Percentiles rank a stretch among this genome's conserved stretches.
Evolutionary conservation across 2,797 vertebrate genomes (phyloP).

Genomic region (Mus minutoides): DNA sequence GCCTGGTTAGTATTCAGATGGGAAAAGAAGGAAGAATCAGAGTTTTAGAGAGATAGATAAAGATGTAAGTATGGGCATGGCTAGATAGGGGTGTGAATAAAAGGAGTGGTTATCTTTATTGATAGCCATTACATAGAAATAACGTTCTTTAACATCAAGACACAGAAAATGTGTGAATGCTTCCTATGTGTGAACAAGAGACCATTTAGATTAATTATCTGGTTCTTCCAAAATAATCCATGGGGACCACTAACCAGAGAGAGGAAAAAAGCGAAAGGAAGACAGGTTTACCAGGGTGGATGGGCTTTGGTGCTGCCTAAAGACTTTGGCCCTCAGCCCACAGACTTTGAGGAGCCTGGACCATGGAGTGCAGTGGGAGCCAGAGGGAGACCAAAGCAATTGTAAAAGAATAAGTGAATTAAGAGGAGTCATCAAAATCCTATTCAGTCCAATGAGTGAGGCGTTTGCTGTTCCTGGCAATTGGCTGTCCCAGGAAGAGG

Average conservation of each 20-base stretch:
- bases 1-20: neutral
- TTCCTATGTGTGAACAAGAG: neutral
- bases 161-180: neutral
- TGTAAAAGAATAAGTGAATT: conserved; percentile 54
- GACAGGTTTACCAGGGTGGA: neutral
- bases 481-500: conserved; percentile 38
- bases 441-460: conserved; percentile 17
- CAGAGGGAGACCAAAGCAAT: neutral
- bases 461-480: conserved; percentile 46
- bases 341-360: conserved; percentile 67
- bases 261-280: neutral
- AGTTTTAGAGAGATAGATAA: neutral
- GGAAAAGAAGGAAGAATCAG: neutral
- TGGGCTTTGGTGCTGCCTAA: neutral
- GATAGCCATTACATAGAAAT: neutral
- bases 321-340: conserved; percentile 57
- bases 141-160: neutral
- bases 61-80: neutral
- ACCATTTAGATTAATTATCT: neutral
- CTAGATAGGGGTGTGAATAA: neutral
- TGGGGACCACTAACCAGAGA: neutral
- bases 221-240: neutral
- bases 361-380: neutral
- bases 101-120: neutral
- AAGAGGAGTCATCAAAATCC: neutral